Percentiles rank a stretch among this genome's conserved stretches.
Evolutionary conservation across 2,888 invertebrate genomes (phyloP).

Genomic region (Protonemura montana): DNA sequence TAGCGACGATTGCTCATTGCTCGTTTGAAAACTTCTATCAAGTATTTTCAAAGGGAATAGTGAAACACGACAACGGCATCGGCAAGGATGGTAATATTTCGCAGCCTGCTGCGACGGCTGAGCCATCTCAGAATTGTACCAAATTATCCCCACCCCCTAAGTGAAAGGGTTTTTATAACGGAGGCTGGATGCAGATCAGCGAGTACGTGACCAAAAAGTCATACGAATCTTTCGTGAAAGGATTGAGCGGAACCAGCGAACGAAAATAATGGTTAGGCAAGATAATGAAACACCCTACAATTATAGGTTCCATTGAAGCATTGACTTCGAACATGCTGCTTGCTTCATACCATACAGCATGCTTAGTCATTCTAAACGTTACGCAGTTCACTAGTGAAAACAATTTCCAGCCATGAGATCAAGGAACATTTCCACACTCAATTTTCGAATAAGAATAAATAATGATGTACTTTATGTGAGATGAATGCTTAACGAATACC

Average conservation of each 20-base stretch:
- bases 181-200: slow-evolving; percentile 32
- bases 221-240: slow-evolving; percentile 21
- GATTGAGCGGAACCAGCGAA: slow-evolving; percentile 9
- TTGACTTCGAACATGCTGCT: neutral
- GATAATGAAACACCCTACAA: neutral
- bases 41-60: slow-evolving; percentile 34
- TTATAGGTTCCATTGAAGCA: neutral
- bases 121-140: neutral
- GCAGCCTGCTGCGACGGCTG: neutral
- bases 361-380: neutral
- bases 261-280: neutral
- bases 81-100: neutral
- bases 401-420: neutral
- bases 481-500: neutral
- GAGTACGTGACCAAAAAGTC: slow-evolving; percentile 30
- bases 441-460: neutral
- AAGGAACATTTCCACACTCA: neutral
- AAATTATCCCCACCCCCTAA: slow-evolving; percentile 46
- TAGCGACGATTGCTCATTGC: slow-evolving; percentile 45
- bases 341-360: neutral
- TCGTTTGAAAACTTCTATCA: slow-evolving; percentile 29
- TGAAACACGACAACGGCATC: slow-evolving; percentile 9
- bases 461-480: neutral
- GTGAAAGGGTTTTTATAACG: slow-evolving; percentile 45
- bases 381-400: neutral